Conservation (phyloP, 2,797 vertebrate genomes). For the Glossophaga mutica region DNA sequence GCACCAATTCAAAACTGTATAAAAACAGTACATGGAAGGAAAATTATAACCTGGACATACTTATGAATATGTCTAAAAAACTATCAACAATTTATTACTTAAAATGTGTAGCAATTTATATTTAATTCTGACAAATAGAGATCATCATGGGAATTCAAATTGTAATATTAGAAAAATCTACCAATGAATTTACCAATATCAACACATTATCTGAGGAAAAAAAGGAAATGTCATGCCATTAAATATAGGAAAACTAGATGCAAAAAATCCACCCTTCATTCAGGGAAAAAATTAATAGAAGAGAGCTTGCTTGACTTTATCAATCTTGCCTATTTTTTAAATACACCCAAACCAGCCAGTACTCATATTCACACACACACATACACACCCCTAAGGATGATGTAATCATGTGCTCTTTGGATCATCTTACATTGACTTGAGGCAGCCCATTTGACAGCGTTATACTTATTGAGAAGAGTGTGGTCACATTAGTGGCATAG, state of each 20-base stretch:
- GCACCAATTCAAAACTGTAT: not conserved
- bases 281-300: not conserved
- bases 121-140: not conserved
- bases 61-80: not conserved
- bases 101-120: not conserved
- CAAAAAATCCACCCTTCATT: not conserved
- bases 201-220: not conserved
- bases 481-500: not conserved
- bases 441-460: not conserved
- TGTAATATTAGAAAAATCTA: not conserved
- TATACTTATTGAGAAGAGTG: not conserved
- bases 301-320: not conserved
- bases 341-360: not conserved
- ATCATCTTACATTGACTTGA: not conserved
- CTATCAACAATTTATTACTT: not conserved
- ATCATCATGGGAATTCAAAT: not conserved
- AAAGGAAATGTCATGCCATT: not conserved
- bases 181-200: not conserved
- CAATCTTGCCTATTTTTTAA: not conserved
- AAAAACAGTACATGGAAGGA: not conserved
- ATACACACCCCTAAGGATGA: not conserved
- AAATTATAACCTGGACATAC: not conserved
- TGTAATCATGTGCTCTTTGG: not conserved
- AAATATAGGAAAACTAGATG: not conserved
- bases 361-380: not conserved